Evolutionary conservation across 2,888 invertebrate genomes (phyloP).

Genomic region (Empis stercorea): DNA sequence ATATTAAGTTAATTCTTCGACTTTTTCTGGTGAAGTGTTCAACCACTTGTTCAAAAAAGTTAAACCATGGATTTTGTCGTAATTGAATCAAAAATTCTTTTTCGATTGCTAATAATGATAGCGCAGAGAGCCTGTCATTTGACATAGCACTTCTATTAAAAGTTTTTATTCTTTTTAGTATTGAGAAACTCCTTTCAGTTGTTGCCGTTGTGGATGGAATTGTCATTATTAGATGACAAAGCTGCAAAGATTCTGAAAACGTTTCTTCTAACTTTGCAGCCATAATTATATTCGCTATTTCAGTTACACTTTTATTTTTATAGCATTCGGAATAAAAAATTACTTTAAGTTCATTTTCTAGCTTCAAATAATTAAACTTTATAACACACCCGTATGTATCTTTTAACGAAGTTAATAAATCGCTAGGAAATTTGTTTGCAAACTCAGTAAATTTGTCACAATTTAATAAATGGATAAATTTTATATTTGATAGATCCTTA

Average conservation of each 20-base stretch:
- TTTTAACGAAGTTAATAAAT: constrained; percentile 4
- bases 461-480: too few relatives aligned
- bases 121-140: constrained; percentile 4
- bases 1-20: too few relatives aligned
- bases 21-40: constrained; percentile 1
- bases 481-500: too few relatives aligned
- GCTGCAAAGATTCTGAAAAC: constrained; percentile 5
- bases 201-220: constrained; percentile 7
- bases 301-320: constrained; percentile 4
- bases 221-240: constrained; percentile 6
- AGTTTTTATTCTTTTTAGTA: constrained; percentile 3
- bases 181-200: constrained; percentile 5
- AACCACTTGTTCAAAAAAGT: constrained; percentile 2
- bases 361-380: constrained; percentile 1
- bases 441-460: constrained; percentile 3
- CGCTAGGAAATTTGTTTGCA: neutral
- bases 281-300: constrained; percentile 4
- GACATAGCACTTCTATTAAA: constrained; percentile 3
- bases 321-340: constrained; percentile 6
- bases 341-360: constrained; percentile 4
- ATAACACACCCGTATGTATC: constrained; percentile 1
- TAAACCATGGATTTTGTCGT: neutral
- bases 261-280: constrained; percentile 6
- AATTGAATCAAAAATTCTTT: constrained; percentile 6
- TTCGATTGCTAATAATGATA: constrained; percentile 7